A percentile compares a stretch with the other conserved stretches of the same genome.
Conservation (phyloP, 2,888 invertebrate genomes). For the Rhagophthalmus giganteus region DNA sequence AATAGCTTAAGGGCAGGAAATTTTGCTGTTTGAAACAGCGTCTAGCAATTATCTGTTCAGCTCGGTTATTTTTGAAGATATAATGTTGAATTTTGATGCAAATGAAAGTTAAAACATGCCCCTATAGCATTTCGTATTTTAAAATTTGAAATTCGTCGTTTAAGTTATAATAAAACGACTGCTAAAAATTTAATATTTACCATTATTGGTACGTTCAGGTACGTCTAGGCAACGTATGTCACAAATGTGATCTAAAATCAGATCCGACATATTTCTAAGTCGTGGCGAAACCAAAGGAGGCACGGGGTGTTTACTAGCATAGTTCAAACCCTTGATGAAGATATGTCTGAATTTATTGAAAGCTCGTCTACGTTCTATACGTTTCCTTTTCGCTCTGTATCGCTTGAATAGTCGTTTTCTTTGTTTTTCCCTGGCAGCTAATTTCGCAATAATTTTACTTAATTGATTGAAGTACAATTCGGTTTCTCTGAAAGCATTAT, state of each 20-base stretch:
- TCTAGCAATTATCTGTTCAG: too few relatives aligned
- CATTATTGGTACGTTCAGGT: slow-evolving; percentile 72
- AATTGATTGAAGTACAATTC: slow-evolving; percentile 62
- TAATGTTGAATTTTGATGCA: too few relatives aligned
- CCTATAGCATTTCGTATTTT: too few relatives aligned
- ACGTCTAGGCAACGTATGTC: slow-evolving; percentile 85
- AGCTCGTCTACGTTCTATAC: slow-evolving; percentile 23
- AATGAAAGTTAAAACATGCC: too few relatives aligned
- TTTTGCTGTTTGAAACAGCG: too few relatives aligned
- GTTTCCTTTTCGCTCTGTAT: slow-evolving; percentile 10
- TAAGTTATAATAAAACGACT: not conserved
- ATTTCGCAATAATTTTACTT: slow-evolving; percentile 33
- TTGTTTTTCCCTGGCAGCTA: slow-evolving; percentile 34
- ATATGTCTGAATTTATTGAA: slow-evolving; percentile 36
- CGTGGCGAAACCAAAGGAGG: slow-evolving; percentile 63
- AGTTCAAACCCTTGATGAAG: slow-evolving; percentile 42
- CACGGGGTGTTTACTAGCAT: slow-evolving; percentile 46
- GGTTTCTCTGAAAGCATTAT: slow-evolving; percentile 56
- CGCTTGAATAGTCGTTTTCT: slow-evolving; percentile 36
- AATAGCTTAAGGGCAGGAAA: too few relatives aligned
- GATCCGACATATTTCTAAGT: slow-evolving; percentile 61
- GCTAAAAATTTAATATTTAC: slow-evolving; percentile 11
- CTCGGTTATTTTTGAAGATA: too few relatives aligned
- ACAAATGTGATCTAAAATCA: slow-evolving; percentile 61
- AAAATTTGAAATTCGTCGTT: too few relatives aligned